phyloP scores from a whole-genome alignment of 1,140 invertebrate genomes.

The Stenopsyche tienmushanensis region DNA sequence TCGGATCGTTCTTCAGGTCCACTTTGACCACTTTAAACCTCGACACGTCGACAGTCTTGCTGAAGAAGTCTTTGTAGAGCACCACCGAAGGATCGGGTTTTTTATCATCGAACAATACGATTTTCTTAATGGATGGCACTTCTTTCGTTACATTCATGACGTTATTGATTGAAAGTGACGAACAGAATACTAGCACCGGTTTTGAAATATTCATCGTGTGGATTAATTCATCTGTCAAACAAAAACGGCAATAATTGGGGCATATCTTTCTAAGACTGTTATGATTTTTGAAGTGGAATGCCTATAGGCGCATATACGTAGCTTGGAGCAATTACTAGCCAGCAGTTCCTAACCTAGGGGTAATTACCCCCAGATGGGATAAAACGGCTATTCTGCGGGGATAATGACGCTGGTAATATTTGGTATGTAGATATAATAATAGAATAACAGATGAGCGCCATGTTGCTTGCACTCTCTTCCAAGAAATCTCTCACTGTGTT shows the following conservation, averaged over 20 bases:
- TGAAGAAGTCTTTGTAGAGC: conserved; percentile 23
- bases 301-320: too few species aligned
- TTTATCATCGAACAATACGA: conserved; percentile 24
- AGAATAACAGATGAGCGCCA: too few species aligned
- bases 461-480: too few species aligned
- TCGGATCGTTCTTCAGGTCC: conserved; percentile 46
- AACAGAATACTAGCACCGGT: conserved; percentile 68
- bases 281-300: background rate
- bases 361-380: too few species aligned
- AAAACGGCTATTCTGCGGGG: too few species aligned
- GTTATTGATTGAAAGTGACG: conserved; percentile 51
- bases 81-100: conserved; percentile 16
- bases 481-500: too few species aligned
- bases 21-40: conserved; percentile 49
- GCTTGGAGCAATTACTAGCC: too few species aligned
- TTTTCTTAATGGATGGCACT: conserved; percentile 26
- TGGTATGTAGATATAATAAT: too few species aligned
- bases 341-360: too few species aligned
- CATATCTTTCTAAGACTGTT: background rate
- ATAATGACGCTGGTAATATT: too few species aligned
- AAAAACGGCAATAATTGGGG: background rate
- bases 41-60: conserved; percentile 25
- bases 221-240: conserved; percentile 59
- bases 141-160: conserved; percentile 27
- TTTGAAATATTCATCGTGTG: conserved; percentile 66